Conservation (phyloP, 2,113 vertebrate genomes). For the Empidonax alnorum region DNA sequence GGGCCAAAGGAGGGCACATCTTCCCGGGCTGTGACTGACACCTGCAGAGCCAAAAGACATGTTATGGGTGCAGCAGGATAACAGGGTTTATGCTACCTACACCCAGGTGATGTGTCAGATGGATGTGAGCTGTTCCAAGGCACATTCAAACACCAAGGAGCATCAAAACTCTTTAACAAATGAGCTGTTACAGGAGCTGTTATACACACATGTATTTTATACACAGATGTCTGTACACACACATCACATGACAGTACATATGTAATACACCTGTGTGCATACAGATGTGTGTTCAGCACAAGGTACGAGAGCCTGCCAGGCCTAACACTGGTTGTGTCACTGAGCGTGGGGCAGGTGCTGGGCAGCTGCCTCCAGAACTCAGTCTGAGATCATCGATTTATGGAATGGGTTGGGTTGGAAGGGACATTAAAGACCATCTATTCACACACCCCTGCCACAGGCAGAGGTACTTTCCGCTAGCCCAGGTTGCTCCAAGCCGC, state of each 20-base stretch:
- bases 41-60: constrained; percentile 69
- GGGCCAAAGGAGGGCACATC: constrained; percentile 91
- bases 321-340: accelerated
- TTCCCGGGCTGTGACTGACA: constrained; percentile 91
- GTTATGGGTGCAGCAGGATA: accelerated
- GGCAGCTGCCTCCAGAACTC: neutral
- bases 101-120: neutral
- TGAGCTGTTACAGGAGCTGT: neutral
- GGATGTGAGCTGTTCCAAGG: neutral
- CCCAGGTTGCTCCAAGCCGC: neutral
- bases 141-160: neutral
- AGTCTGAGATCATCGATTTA: neutral
- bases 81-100: neutral
- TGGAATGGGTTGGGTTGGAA: neutral
- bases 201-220: accelerated
- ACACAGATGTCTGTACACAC: neutral
- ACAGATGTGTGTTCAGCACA: accelerated
- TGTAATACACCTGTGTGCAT: too few species aligned
- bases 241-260: accelerated
- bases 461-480: neutral
- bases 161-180: neutral
- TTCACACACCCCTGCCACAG: neutral
- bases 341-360: neutral
- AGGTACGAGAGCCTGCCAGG: accelerated
- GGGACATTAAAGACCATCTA: neutral